Base-by-base conservation (phyloP, 2,797 vertebrate species). In the Sciurus carolinensis region DNA sequence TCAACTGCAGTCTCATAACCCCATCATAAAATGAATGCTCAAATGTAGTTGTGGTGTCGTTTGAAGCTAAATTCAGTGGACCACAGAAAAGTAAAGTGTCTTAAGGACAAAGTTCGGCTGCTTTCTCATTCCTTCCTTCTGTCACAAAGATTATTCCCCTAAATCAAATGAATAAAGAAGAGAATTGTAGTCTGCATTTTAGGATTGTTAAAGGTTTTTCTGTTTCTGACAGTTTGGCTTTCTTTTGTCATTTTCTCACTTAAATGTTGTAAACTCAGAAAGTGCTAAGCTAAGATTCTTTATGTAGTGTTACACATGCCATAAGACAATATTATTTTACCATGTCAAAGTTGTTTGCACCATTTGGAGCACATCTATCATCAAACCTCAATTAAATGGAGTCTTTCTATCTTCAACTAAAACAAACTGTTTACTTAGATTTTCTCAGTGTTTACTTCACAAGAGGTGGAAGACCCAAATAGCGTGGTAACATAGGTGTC, bases 381-480 rank as follows among this genome's bases (percentile, higher is more conserved):
- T 95, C 99, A 99, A 98, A 98, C 98, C 97, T 98, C 98, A 99
- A 99, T 99, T 99, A 99, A 98, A 98, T 96, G 96, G 82, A 98
- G 98, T 97, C 97, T 98, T 98, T 98, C 98, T 98, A 98, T 98
- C 98, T 98, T 98, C 98, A 98, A 96, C 98, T 99, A 99, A 99
- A 99, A 99, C 98, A 99, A 99, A 98, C 98, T 99, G 98, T 99
- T 99, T 99, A 99, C 98, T 98, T 98, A 98, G 98, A 98, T 98
- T 99, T 98, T 90, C 97, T 98, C 98, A 98, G 98, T 99, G 98
- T 99, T 99, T 99, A 99, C 98, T 99, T 99, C 99, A 96, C 95
- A 98, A 98, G 98, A 98, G 98, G 98, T 98, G 98, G 98, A 98
- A 98, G 98, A 98, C 98, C 97, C 98, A 99, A 99, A 98, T 98